Base-by-base conservation (phyloP, 2,113 vertebrate genomes). In the Dendropsophus ebraccatus region DNA sequence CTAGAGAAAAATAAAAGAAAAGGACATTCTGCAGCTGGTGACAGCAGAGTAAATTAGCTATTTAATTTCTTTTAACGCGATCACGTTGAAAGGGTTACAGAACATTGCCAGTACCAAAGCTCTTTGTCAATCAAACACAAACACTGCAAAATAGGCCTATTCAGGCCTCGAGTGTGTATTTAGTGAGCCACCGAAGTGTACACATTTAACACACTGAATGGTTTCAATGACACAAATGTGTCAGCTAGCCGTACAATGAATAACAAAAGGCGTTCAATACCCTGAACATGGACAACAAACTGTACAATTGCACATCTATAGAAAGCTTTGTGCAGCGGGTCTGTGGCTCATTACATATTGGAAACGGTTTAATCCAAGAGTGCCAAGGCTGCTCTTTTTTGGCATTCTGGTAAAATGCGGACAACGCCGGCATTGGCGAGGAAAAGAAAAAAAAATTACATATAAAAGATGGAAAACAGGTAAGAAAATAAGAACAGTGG, bases 161-260 rank as follows among this genome's bases (percentile, higher is more conserved):
- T 86, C 84, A 86, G 21, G 84, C 76, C 84, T 73, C 52, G 77
- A 86, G 84, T 86, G 67, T 86, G 84, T 79, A 81, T 81, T 86
- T 86, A 86, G 74, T 52, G 58, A 86, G 76, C 84, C 77, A 62
- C 74, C 65, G 67, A 72, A 81, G 84, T 81, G 76, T 79, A 80
- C 77, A 81, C 84, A 86, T 86, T 86, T 86, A 86, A 86, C 84
- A 86, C 79, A 81, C 67, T 60, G 49, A 86, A 86, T 81, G 84
- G 77, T 50, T 81, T 80, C 65, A 86, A 80, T 81, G 67, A 78
- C 77, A 81, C 84, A 86, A 86, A 86, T 49, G 84, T 86, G 77
- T 86, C 77, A 72, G 77, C 35, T 70, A 21, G 77, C 35, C 72
- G 49, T 28, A 37, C 19, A 70, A 72, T 56, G 76, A 52, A 60